These are phyloP conservation scores for Beris morrisii DNA, from an alignment of 2,888 invertebrate species.

Conservation along the genomic window DNA sequence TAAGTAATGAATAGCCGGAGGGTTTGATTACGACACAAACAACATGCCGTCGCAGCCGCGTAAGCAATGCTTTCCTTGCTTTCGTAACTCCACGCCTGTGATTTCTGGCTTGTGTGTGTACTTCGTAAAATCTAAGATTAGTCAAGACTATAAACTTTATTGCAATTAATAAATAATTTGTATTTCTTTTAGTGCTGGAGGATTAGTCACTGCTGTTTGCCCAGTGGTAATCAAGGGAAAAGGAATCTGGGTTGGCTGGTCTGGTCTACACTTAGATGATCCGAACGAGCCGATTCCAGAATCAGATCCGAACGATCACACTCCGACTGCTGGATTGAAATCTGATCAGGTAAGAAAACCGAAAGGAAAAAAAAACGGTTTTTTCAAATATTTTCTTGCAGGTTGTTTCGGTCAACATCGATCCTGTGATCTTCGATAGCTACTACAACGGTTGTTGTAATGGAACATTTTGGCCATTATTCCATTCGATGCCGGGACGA, in stretches of 20 bases:
- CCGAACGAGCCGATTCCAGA: constrained; percentile 80
- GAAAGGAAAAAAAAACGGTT: not conserved
- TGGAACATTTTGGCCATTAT: constrained; percentile 89
- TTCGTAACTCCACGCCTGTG: no score
- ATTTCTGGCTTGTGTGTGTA: no score
- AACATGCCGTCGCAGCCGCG: no score
- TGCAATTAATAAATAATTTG: not conserved
- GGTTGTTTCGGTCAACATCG: constrained; percentile 80
- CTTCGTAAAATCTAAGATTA: no score
- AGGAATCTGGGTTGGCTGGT: constrained; percentile 92
- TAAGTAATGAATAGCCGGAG: no score
- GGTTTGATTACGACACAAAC: no score
- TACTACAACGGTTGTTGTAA: constrained; percentile 94
- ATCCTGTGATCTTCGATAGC: constrained; percentile 75
- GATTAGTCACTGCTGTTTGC: constrained; percentile 86
- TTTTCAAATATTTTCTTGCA: constrained; percentile 46
- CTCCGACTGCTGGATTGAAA: constrained; percentile 82
- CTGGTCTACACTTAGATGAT: constrained; percentile 79
- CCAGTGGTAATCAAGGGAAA: constrained; percentile 83
- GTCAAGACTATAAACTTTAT: no score
- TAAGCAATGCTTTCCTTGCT: no score
- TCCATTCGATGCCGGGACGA: constrained; percentile 90
- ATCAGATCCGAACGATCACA: constrained; percentile 81
- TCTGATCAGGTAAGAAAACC: constrained; percentile 71
- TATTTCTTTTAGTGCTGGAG: constrained; percentile 70